A percentile compares a stretch with the other conserved stretches of the same genome.
These are phyloP conservation scores for Sepioteuthis lessoniana DNA, from an alignment of 2,888 invertebrate genomes.

Conservation along the genomic window DNA sequence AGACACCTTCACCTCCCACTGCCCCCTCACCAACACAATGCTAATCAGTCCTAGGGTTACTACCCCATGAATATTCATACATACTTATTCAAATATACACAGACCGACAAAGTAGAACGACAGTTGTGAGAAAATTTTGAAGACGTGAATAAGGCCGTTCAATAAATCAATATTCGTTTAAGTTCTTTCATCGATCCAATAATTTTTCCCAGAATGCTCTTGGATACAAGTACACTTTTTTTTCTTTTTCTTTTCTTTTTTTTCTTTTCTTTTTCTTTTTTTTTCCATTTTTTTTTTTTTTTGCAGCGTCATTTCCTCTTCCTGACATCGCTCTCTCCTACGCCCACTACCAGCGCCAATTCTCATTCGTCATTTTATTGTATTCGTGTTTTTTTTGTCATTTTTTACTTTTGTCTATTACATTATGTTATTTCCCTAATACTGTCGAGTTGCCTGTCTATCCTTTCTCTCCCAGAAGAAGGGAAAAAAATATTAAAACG, in stretches of 20 bases:
- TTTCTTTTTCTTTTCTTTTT: too few species aligned
- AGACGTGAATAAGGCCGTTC: neutral
- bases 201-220: neutral
- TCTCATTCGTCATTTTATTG: neutral
- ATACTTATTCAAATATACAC: neutral
- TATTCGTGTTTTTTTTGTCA: neutral
- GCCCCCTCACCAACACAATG: neutral
- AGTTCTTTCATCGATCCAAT: conserved; percentile 33
- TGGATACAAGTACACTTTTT: neutral
- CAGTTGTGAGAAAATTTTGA: neutral
- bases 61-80: neutral
- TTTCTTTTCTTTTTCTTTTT: too few species aligned
- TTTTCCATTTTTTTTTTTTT: too few species aligned
- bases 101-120: neutral
- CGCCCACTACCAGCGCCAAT: neutral
- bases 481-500: neutral
- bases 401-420: neutral
- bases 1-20: too few species aligned
- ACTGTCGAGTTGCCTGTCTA: neutral
- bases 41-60: neutral
- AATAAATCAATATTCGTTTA: neutral
- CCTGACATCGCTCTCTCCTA: neutral
- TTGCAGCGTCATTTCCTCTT: neutral
- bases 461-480: neutral
- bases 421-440: neutral